phyloP scores from a whole-genome alignment of 92 coral and sea anemone species.

The Plumapathes pennacea region DNA sequence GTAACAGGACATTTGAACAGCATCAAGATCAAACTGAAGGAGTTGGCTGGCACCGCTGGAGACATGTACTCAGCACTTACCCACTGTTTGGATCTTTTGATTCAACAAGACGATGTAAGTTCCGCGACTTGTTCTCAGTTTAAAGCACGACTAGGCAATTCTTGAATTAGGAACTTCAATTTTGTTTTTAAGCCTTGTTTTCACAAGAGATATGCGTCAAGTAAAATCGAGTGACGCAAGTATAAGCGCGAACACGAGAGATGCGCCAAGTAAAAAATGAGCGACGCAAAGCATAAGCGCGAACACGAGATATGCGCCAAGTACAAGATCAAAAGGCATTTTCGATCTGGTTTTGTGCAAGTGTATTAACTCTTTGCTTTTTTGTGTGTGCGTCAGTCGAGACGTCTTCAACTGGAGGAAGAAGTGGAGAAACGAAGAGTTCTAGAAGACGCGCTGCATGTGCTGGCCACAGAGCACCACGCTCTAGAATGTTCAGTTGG shows the following conservation, averaged over 20 bases:
- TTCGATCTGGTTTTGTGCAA: slow-evolving; percentile 2
- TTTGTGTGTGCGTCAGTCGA: slow-evolving; percentile 46
- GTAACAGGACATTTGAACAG: slow-evolving; percentile 56
- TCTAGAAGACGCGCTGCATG: slow-evolving; percentile 98
- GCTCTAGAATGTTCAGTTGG: slow-evolving; percentile 89
- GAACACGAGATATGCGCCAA: too few species aligned
- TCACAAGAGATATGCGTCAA: too few species aligned
- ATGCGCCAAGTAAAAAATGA: too few species aligned
- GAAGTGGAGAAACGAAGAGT: slow-evolving; percentile 93
- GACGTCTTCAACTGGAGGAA: slow-evolving; percentile 87
- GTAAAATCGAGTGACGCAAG: too few species aligned
- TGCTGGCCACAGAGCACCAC: slow-evolving; percentile 96
- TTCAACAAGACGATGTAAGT: slow-evolving; percentile 95
- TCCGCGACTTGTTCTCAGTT: too few species aligned
- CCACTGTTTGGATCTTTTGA: slow-evolving; percentile 82
- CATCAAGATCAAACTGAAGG: slow-evolving; percentile 77
- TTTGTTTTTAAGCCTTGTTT: too few species aligned
- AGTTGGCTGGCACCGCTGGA: slow-evolving; percentile 78
- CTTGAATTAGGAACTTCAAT: too few species aligned
- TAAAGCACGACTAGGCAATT: too few species aligned
- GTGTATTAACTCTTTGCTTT: background rate
- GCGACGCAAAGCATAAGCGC: too few species aligned
- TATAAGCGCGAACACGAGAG: too few species aligned
- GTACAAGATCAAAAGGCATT: too few species aligned
- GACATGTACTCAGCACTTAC: slow-evolving; percentile 88